Conservation (phyloP, 2,113 vertebrate species). For the Thunnus maccoyii region DNA sequence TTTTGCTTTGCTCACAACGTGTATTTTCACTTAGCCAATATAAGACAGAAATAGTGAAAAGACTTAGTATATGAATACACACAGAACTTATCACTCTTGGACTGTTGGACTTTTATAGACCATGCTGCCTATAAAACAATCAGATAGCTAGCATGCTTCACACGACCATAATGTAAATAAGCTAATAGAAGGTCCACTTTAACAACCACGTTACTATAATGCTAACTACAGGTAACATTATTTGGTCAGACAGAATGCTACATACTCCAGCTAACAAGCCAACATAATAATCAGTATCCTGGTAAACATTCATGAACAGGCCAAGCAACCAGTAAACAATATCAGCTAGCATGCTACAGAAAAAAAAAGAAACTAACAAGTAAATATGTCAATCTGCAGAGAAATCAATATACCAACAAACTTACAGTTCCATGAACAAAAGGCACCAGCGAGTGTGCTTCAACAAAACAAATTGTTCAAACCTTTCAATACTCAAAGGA, state of each 20-base stretch:
- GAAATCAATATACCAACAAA: background rate
- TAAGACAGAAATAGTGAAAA: background rate
- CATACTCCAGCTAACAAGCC: background rate
- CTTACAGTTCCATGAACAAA: background rate
- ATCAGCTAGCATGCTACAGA: background rate
- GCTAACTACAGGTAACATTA: too few species aligned
- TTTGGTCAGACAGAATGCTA: background rate
- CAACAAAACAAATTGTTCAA: conserved; percentile 12
- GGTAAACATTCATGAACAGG: background rate
- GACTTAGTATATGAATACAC: too few species aligned
- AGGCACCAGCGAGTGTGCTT: background rate
- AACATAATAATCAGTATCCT: background rate
- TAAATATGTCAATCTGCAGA: background rate
- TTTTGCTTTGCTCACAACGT: background rate
- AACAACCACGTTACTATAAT: background rate
- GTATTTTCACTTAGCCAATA: background rate
- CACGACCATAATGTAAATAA: too few species aligned
- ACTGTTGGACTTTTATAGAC: too few species aligned
- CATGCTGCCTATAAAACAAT: too few species aligned
- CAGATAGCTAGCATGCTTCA: too few species aligned
- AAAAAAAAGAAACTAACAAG: conserved; percentile 3
- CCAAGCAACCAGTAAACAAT: background rate
- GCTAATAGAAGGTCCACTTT: background rate
- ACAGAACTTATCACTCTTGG: too few species aligned
- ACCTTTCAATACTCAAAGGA: background rate